Evolutionary conservation across 2,888 invertebrate genomes (phyloP), one percentile per base, ranked within the genome.

Genomic region (Eubasilissa splendida): DNA sequence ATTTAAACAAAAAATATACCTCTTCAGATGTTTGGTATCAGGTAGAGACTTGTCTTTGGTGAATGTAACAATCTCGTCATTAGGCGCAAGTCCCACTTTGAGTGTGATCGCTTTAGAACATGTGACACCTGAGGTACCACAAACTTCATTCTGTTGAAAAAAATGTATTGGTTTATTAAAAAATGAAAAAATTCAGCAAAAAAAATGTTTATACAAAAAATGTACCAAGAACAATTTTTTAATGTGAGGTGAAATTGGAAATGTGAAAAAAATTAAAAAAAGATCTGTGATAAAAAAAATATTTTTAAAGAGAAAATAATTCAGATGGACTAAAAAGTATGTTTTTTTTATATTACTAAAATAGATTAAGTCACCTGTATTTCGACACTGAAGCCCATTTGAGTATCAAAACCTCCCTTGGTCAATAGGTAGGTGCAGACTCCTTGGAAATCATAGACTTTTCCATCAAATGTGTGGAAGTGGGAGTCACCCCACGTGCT

Each of bases 401-500:
- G 87, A 78, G 89, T 89, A 0, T 91, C 91, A 79, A 93, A 87
- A 4, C 88, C 88, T 0, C 96, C 96, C 87, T 96, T 96, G 0
- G 95, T 94, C 76, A 97, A 89, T 11, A 96, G 92, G 85, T 97
- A 97, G 82, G 96, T 95, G 87, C 97, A 97, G 80, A 94, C 93
- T 0, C 97, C 97, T 88, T 97, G 96, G 88, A 97, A 97, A 87
- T 97, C 96, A 87, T 93, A 97, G 79, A 93, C 90, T 4, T 91
- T 90, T 0, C 95, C 95, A 88, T 98, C 97, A 87, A 96, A 98
- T 0, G 96, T 96, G 85, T 93, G 93, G 86, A 96, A 94, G 88
- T 98, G 97, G 0, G 97, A 96, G 87, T 97, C 97, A 2, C 98
- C 97, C 95, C 96, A 97, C 0, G 95, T 94, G 14, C 93, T 91